Percentiles rank a stretch among this genome's conserved stretches.
Evolutionary conservation across 2,888 invertebrate genomes (phyloP).

Genomic region (Esperia sulphurella): DNA sequence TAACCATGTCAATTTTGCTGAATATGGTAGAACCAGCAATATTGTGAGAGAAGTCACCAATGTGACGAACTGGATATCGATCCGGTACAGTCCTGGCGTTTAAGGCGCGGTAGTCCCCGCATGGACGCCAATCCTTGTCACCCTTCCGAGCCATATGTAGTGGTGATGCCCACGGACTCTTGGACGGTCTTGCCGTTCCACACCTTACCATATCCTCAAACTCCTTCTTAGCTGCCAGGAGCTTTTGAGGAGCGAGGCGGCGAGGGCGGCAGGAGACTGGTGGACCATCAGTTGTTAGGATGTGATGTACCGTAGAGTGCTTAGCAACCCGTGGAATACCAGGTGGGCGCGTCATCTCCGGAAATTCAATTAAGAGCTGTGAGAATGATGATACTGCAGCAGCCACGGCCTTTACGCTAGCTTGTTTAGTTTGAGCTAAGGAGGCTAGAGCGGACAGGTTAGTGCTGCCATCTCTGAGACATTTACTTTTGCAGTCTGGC

Average conservation of each 20-base stretch:
- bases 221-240: constrained; percentile 16
- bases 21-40: constrained; percentile 8
- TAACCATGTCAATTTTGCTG: constrained; percentile 7
- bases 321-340: constrained; percentile 1
- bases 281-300: constrained; percentile 13
- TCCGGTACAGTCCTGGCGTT: too few species aligned
- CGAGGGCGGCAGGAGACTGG: constrained; percentile 15
- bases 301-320: constrained; percentile 21
- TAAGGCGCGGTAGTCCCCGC: constrained; percentile 28
- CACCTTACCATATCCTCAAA: constrained; percentile 20
- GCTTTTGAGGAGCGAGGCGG: constrained; percentile 19
- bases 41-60: constrained; percentile 10
- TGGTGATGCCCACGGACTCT: constrained; percentile 27
- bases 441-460: background rate
- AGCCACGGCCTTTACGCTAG: background rate
- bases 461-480: background rate
- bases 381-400: background rate
- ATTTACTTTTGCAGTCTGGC: constrained; percentile 1
- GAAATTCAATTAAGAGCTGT: constrained; percentile 1
- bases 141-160: constrained; percentile 30
- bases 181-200: constrained; percentile 20
- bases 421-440: background rate
- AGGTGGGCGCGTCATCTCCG: background rate
- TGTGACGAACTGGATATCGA: constrained; percentile 9
- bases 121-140: constrained; percentile 25